A percentile compares a stretch with the other conserved stretches of the same genome.
phyloP scores from a whole-genome alignment of 2,797 vertebrate genomes.

The Distichodus sexfasciatus region DNA sequence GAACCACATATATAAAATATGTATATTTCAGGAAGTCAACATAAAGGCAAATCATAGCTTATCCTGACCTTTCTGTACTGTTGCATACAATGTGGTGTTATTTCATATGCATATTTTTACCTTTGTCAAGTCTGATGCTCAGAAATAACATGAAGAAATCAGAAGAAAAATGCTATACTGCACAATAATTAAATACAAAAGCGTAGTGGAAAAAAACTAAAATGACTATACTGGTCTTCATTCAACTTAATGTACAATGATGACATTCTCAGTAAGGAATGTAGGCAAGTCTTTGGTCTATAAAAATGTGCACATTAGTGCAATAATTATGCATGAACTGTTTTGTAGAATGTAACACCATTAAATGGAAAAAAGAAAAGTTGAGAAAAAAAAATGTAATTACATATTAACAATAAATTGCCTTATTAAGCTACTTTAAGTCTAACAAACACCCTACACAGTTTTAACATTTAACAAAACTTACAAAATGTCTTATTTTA shows the following conservation, averaged over 20 bases:
- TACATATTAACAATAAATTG: slow-evolving; percentile 8
- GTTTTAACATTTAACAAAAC: background rate
- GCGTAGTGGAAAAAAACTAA: background rate
- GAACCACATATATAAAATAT: slow-evolving; percentile 8
- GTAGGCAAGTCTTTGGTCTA: background rate
- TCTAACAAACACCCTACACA: background rate
- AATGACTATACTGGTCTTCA: slow-evolving; percentile 7
- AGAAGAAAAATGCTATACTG: background rate
- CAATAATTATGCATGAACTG: background rate
- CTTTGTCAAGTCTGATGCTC: background rate
- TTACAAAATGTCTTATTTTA: background rate
- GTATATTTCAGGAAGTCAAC: slow-evolving; percentile 10
- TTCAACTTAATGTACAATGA: slow-evolving; percentile 6
- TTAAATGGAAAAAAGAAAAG: slow-evolving; percentile 8
- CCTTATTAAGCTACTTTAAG: background rate
- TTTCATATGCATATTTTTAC: background rate
- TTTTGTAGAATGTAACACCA: background rate
- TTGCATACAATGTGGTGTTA: background rate
- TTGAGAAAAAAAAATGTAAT: background rate
- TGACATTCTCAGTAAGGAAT: background rate
- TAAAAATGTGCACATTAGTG: background rate
- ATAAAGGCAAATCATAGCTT: slow-evolving; percentile 20
- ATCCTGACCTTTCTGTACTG: slow-evolving; percentile 2
- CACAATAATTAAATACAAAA: background rate
- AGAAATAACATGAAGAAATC: background rate